phyloP scores from a whole-genome alignment of 2,888 invertebrate genomes.

The Schizaphis graminum region DNA sequence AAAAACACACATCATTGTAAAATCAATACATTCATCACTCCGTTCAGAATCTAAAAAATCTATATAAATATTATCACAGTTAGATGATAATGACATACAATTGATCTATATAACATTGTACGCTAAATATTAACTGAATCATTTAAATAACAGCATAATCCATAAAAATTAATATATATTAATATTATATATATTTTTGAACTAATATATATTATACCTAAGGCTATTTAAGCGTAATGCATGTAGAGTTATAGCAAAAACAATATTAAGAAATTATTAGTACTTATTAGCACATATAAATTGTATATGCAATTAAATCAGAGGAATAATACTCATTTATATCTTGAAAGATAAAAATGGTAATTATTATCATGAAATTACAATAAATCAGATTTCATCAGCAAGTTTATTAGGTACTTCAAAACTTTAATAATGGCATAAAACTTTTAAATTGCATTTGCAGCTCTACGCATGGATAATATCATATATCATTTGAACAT shows the following conservation, averaged over 20 bases:
- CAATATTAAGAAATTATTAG: neutral
- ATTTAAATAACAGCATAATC: neutral
- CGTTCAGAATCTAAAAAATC: no score
- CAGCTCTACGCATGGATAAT: conserved; percentile 21
- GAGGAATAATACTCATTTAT: neutral
- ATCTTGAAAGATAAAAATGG: conserved; percentile 17
- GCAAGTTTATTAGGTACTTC: neutral
- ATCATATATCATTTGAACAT: conserved; percentile 18
- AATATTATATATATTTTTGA: neutral
- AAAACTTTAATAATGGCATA: conserved; percentile 15
- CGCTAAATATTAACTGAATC: neutral
- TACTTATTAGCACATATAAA: neutral
- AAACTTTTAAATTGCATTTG: conserved; percentile 32
- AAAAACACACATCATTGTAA: no score
- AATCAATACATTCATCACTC: no score
- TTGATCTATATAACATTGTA: neutral
- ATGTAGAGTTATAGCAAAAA: neutral
- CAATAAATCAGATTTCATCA: conserved; percentile 16
- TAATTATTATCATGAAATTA: neutral
- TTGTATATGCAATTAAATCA: neutral
- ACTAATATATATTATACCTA: neutral
- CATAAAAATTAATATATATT: neutral
- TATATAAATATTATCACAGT: neutral
- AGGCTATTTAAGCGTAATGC: neutral
- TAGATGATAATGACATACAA: neutral